Conservation (phyloP, 2,113 vertebrate genomes). For the Chaetops frenatus region DNA sequence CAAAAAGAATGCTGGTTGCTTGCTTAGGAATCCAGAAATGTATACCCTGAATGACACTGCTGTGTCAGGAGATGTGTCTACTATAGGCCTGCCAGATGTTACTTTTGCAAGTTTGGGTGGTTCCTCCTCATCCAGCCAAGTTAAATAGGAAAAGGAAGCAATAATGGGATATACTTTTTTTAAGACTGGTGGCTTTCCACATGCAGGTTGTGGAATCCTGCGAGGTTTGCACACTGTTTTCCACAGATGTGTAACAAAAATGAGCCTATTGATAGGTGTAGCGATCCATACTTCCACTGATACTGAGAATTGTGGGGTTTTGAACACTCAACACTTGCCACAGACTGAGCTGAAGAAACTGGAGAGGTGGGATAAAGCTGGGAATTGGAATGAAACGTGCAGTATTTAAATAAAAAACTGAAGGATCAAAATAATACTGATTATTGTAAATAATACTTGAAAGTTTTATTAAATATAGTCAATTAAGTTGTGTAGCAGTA, state of each 20-base stretch:
- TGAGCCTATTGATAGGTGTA: background rate
- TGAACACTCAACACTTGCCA: background rate
- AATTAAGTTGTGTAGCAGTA: background rate
- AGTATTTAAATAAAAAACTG: background rate
- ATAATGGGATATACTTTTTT: background rate
- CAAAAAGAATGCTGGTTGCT: background rate
- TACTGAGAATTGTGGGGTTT: background rate
- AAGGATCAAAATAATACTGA: background rate
- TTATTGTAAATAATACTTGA: background rate
- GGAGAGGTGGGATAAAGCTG: background rate
- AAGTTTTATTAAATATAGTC: background rate
- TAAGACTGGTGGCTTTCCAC: background rate
- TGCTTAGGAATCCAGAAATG: background rate
- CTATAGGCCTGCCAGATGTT: background rate
- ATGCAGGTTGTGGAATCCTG: background rate
- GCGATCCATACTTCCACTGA: background rate
- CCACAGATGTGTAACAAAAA: background rate
- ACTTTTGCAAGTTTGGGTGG: background rate
- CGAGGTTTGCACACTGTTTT: background rate
- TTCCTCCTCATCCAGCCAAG: conserved; percentile 7
- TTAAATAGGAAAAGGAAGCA: conserved; percentile 46
- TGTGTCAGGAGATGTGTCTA: background rate
- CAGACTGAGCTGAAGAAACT: background rate
- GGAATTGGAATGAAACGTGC: background rate
- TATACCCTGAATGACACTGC: background rate